Conservation (phyloP, 2,888 invertebrate species). For the Stenotaenia linearis region DNA sequence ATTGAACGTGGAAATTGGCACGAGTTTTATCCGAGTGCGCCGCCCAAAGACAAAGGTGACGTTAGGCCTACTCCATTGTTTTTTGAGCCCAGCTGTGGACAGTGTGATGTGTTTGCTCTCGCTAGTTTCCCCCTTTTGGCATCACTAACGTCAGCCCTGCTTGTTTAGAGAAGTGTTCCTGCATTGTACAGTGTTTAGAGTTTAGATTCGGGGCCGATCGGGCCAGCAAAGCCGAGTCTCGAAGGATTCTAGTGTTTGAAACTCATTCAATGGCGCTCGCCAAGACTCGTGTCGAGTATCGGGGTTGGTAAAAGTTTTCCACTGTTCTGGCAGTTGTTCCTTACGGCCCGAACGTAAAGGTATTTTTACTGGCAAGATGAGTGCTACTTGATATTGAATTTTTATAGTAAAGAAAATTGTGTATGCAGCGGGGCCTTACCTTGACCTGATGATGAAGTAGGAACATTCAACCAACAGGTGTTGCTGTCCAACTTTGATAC, state of each 20-base stretch:
- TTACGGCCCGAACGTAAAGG: background rate
- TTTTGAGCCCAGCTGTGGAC: conserved; percentile 30
- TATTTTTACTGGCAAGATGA: background rate
- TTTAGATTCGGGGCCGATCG: background rate
- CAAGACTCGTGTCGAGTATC: background rate
- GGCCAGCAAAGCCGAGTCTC: background rate
- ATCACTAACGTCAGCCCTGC: background rate
- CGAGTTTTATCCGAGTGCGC: background rate
- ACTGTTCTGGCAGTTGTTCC: background rate
- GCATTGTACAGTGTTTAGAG: background rate
- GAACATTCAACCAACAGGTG: background rate
- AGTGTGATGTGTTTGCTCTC: background rate
- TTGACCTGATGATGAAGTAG: background rate
- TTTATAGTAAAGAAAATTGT: background rate
- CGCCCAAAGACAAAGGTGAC: conserved; percentile 28
- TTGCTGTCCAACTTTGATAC: background rate
- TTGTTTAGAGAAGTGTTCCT: background rate
- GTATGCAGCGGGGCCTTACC: background rate
- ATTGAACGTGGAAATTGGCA: background rate
- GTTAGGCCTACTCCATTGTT: conserved; percentile 32
- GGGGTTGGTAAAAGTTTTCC: background rate
- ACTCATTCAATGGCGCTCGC: background rate
- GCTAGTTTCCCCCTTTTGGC: background rate
- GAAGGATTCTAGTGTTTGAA: background rate
- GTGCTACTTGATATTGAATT: background rate